Conservation (phyloP, 2,797 vertebrate species). For the Dromococcyx pavoninus region DNA sequence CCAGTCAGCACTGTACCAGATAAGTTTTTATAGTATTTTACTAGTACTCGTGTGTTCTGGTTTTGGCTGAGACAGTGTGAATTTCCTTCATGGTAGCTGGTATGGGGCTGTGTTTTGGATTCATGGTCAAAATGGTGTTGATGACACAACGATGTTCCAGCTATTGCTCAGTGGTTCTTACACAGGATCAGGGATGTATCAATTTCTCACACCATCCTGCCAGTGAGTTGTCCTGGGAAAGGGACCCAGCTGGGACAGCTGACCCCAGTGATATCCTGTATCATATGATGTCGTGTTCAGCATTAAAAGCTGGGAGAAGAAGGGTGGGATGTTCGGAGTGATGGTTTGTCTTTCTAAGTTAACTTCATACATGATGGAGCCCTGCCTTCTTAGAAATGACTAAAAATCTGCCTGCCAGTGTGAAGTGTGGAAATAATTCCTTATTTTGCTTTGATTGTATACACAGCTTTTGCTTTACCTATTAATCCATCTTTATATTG, state of each 20-base stretch:
- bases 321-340: accelerated
- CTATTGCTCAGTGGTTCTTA: not conserved
- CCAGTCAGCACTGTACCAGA: not conserved
- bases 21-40: not conserved
- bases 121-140: not conserved
- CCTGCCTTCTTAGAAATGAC: not conserved
- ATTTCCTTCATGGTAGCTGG: not conserved
- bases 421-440: not conserved
- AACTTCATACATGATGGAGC: accelerated
- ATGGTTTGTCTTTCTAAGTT: not conserved
- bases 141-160: not conserved
- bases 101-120: not conserved
- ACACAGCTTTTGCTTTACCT: not conserved
- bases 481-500: not conserved
- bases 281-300: accelerated
- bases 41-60: not conserved
- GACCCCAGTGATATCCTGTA: not conserved
- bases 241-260: not conserved
- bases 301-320: not conserved
- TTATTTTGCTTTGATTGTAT: not conserved
- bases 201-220: accelerated
- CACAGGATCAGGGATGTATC: not conserved
- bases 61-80: not conserved
- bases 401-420: not conserved
- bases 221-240: not conserved